Evolutionary conservation across 2,797 vertebrate genomes (phyloP).

Genomic region (Sebastiscus albofasciatus): DNA sequence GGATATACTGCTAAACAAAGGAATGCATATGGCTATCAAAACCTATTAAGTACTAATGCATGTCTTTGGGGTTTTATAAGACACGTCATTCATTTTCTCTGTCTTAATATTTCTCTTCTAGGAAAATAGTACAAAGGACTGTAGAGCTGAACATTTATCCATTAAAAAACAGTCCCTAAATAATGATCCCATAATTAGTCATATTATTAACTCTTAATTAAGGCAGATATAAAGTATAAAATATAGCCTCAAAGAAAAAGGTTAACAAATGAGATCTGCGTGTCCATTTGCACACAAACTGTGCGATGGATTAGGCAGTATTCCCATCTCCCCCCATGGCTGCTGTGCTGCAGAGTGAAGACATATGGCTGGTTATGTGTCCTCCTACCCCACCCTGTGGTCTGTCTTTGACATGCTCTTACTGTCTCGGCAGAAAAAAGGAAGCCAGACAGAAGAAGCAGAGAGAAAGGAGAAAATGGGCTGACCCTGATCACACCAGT

Average conservation of each 20-base stretch:
- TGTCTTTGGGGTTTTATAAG: constrained; percentile 21
- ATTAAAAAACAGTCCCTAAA: neutral
- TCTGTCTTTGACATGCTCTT: constrained; percentile 85
- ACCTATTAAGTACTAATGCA: constrained; percentile 58
- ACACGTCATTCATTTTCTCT: constrained; percentile 26
- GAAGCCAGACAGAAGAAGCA: constrained; percentile 9
- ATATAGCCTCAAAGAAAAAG: constrained; percentile 7
- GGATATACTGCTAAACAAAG: constrained; percentile 57
- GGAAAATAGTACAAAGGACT: neutral
- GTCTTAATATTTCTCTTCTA: constrained; percentile 3
- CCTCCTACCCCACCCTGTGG: constrained; percentile 95
- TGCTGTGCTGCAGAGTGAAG: constrained; percentile 61
- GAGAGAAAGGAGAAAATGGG: constrained; percentile 47
- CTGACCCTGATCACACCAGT: constrained; percentile 58
- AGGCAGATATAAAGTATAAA: constrained; percentile 1
- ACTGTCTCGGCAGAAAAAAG: constrained; percentile 23
- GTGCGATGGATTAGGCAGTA: constrained; percentile 39
- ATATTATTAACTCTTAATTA: constrained; percentile 13
- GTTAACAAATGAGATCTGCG: constrained; percentile 7
- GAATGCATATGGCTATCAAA: constrained; percentile 68
- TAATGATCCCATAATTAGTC: neutral
- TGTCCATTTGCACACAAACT: constrained; percentile 34
- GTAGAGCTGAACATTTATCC: neutral
- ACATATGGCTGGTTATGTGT: constrained; percentile 82
- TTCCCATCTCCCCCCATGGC: constrained; percentile 35